Evolutionary conservation across 2,888 invertebrate species (phyloP).

Genomic region (Craniophora ligustri): DNA sequence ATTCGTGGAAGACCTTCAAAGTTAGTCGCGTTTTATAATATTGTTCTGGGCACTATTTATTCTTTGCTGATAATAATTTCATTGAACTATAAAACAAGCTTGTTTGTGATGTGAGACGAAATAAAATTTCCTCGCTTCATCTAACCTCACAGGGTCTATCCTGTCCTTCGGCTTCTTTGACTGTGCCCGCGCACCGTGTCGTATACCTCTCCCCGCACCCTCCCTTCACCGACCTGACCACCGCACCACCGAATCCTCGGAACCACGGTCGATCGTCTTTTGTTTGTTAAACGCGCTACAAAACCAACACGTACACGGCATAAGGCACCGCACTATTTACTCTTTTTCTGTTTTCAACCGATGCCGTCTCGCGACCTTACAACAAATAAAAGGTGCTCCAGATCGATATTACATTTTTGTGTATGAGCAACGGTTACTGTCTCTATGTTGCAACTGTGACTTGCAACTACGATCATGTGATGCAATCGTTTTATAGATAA

Average conservation of each 20-base stretch:
- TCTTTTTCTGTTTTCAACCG: slow-evolving; percentile 59
- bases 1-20: slow-evolving; percentile 30
- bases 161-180: slow-evolving; percentile 83
- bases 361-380: slow-evolving; percentile 13
- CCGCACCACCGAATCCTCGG: slow-evolving; percentile 58
- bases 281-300: slow-evolving; percentile 82
- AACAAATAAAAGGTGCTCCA: slow-evolving; percentile 55
- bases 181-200: slow-evolving; percentile 77
- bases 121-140: slow-evolving; percentile 70
- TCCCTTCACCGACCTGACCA: slow-evolving; percentile 38
- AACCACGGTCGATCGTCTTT: slow-evolving; percentile 76
- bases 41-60: slow-evolving; percentile 10
- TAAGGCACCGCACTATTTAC: slow-evolving; percentile 61
- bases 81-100: slow-evolving; percentile 17
- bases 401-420: slow-evolving; percentile 51
- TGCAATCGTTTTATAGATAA: slow-evolving; percentile 49
- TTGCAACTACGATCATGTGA: slow-evolving; percentile 40
- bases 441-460: slow-evolving; percentile 49
- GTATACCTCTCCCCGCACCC: slow-evolving; percentile 49
- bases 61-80: slow-evolving; percentile 10
- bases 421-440: slow-evolving; percentile 42
- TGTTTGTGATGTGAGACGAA: slow-evolving; percentile 48
- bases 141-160: slow-evolving; percentile 73
- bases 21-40: slow-evolving; percentile 7
- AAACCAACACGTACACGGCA: slow-evolving; percentile 77